Evolutionary conservation across 92 coral and sea anemone genomes (phyloP).

Genomic region (Parazoanthus swiftii): DNA sequence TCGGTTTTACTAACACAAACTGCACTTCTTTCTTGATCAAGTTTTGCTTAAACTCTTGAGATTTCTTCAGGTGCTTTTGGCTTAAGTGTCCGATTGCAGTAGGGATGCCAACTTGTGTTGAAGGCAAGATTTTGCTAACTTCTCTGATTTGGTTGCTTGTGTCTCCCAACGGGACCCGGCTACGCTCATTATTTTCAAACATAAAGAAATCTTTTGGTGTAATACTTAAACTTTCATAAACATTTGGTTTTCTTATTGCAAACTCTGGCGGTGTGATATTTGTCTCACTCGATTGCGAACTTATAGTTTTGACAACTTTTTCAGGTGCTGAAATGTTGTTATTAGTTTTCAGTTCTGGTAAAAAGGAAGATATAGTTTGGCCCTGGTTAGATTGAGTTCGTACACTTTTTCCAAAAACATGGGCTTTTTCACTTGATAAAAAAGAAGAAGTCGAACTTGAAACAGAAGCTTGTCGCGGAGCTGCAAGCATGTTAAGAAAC

Average conservation of each 20-base stretch:
- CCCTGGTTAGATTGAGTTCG: neutral
- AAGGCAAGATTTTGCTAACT: neutral
- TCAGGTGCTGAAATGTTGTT: neutral
- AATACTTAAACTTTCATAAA: neutral
- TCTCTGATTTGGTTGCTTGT: neutral
- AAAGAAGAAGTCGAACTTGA: neutral
- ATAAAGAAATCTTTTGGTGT: neutral
- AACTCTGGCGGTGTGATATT: neutral
- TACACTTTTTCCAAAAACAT: too few relatives aligned
- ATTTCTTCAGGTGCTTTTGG: neutral
- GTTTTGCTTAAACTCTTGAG: neutral
- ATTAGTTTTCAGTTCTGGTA: neutral
- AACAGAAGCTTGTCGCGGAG: neutral
- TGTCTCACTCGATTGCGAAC: neutral
- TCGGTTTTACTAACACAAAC: neutral
- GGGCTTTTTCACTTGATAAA: neutral
- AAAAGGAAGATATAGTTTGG: neutral
- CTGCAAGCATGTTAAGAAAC: neutral
- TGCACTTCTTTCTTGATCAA: neutral
- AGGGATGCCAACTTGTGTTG: neutral
- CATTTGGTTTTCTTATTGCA: neutral
- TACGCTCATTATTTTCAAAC: neutral
- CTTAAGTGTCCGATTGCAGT: neutral
- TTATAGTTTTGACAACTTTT: neutral
- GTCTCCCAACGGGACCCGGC: neutral